Evolutionary conservation across 92 coral and sea anemone species (phyloP).

Genomic region (Heliopora coerulea): DNA sequence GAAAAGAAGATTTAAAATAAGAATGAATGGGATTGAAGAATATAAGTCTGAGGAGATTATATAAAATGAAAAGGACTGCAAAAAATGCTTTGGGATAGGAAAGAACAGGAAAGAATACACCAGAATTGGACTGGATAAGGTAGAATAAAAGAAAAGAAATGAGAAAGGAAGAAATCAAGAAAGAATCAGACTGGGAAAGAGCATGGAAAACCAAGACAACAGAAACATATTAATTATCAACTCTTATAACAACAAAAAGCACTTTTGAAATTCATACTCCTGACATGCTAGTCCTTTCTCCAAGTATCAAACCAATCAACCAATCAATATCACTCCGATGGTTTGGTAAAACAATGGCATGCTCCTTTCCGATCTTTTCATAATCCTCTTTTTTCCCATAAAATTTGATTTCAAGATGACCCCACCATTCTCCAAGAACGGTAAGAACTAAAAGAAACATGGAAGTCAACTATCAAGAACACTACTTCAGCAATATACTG

Average conservation of each 20-base stretch:
- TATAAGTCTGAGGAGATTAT: no score
- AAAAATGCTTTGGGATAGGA: no score
- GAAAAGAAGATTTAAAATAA: conserved; percentile 1
- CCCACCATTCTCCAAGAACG: conserved; percentile 86
- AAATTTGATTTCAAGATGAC: conserved; percentile 64
- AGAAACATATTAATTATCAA: no score
- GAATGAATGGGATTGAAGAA: background rate
- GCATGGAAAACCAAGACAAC: no score
- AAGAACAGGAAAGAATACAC: no score
- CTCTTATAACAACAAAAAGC: no score
- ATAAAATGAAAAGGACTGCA: no score
- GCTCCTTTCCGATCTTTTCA: conserved; percentile 73
- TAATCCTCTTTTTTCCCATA: conserved; percentile 88
- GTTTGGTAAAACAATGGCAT: conserved; percentile 72
- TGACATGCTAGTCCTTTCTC: conserved; percentile 78
- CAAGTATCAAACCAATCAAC: conserved; percentile 82
- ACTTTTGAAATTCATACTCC: conserved; percentile 56
- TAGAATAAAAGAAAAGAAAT: no score
- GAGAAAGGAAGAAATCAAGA: no score
- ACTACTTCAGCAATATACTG: no score
- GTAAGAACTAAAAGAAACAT: conserved; percentile 66
- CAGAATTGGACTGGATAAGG: no score
- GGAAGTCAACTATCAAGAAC: conserved; percentile 2
- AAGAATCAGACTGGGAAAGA: no score
- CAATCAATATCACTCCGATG: conserved; percentile 98